Base-by-base conservation (phyloP, 30 jellyfish, hydroid and myxozoan genomes). In the Chrysaora quinquecirrha region DNA sequence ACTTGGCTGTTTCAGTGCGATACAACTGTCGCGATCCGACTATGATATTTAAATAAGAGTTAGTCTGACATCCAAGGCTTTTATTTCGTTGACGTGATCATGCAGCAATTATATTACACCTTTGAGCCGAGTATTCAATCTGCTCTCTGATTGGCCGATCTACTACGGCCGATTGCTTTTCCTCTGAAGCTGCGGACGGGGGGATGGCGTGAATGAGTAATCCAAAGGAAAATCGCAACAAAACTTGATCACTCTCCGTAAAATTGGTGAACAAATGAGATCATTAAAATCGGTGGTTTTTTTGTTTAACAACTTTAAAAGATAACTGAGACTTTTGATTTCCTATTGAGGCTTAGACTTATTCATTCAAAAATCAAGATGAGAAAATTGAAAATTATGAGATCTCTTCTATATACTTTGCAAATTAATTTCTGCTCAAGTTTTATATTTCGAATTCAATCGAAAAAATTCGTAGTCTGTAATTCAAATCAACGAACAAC, bases 101-200 rank as follows among this genome's bases (percentile, higher is more conserved):
- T 34, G 64, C 52, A 61, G 85, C 85, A 52, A 68, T 70, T 68
- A 69, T 82, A 68, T 70, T 62, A 56, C 85, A 70, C 80, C 85
- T 69, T 49, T 66, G 61, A 82, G 85, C 79, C 80, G 85, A 82
- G 80, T 38, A 61, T 58, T 47, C 64, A 52, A 21, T 71, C 92
- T 82, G 83, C 16, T 73, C 56, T 50, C 27, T 58, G 85, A 82
- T 82, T 82, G 92, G 92, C 49, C 64, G 62, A 82, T 82, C 47
- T 22, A 80, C 78, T 32, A 69, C 92, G 92, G 92, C 85, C 80
- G 76, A 75, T 67, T 35, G 92, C 78, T 68, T 82, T 82, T 70
- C 43, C 85, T 68, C 92, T 68, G 73, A 33, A 6, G 9, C 85
- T 78, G 73, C 30, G 67, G 70, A 82, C 92, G 85, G 92, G 92